phyloP scores from a whole-genome alignment of 2,113 vertebrate genomes.

The Hippolais icterina region DNA sequence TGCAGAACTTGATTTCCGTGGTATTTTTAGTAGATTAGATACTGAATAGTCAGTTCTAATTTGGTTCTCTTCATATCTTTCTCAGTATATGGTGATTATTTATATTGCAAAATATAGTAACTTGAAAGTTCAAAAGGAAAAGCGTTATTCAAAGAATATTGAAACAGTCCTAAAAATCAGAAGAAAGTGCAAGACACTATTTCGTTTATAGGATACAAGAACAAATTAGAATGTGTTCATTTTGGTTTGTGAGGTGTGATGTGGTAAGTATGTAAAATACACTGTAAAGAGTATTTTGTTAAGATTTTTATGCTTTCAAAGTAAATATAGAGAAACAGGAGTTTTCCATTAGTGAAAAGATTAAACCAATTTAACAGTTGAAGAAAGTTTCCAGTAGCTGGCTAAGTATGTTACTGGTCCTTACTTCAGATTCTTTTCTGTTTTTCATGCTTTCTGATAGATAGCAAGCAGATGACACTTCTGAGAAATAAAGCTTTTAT shows the following conservation, averaged over 20 bases:
- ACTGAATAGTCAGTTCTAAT: neutral
- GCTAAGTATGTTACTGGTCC: neutral
- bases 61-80: neutral
- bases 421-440: neutral
- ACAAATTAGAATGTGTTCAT: neutral
- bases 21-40: constrained; percentile 14
- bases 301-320: neutral
- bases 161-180: neutral
- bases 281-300: neutral
- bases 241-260: neutral
- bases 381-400: neutral
- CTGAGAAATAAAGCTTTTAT: neutral
- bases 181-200: neutral
- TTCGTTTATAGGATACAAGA: neutral
- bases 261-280: neutral
- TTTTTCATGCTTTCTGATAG: neutral
- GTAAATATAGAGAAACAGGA: neutral
- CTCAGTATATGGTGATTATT: neutral
- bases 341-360: neutral
- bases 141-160: neutral
- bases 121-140: neutral
- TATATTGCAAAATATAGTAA: neutral
- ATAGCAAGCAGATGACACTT: neutral
- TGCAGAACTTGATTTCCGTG: neutral
- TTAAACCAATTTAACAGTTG: neutral